These are phyloP conservation scores for Aphelenchoides besseyi DNA, from an alignment of 1,140 invertebrate genomes.

Conservation along the genomic window DNA sequence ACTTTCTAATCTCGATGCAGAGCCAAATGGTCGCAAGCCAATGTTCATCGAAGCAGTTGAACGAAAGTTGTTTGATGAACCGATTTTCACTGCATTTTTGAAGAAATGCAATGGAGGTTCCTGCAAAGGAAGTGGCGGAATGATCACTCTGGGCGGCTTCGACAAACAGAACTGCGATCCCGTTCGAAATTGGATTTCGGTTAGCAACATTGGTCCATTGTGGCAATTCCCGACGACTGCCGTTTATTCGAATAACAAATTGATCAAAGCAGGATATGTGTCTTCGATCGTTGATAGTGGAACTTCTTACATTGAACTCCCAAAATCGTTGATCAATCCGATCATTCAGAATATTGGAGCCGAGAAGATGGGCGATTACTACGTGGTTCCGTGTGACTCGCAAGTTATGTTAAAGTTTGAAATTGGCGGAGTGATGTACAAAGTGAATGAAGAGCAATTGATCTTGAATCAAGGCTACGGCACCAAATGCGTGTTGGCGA, in stretches of 20 bases:
- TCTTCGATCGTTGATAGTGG: neutral
- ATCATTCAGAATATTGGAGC: too few species aligned
- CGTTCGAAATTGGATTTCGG: neutral
- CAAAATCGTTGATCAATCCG: too few species aligned
- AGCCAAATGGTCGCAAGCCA: neutral
- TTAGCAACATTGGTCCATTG: neutral
- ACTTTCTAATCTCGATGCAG: neutral
- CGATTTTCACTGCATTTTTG: slow-evolving; percentile 11
- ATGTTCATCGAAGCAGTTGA: slow-evolving; percentile 5
- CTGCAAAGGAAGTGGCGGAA: neutral
- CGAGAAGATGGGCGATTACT: too few species aligned
- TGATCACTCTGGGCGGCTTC: neutral
- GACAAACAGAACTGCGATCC: slow-evolving; percentile 10
- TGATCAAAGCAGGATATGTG: neutral
- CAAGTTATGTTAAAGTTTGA: too few species aligned
- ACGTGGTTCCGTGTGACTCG: too few species aligned
- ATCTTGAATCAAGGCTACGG: too few species aligned
- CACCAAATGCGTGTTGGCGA: too few species aligned
- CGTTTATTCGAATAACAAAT: neutral
- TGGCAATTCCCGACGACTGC: slow-evolving; percentile 6
- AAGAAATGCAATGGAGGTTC: neutral
- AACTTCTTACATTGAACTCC: neutral
- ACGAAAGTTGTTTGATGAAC: slow-evolving; percentile 1
- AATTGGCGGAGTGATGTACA: too few species aligned
- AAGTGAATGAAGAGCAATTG: too few species aligned